Base-by-base conservation (phyloP, 2,113 vertebrate species). In the Pachyramphus minor region DNA sequence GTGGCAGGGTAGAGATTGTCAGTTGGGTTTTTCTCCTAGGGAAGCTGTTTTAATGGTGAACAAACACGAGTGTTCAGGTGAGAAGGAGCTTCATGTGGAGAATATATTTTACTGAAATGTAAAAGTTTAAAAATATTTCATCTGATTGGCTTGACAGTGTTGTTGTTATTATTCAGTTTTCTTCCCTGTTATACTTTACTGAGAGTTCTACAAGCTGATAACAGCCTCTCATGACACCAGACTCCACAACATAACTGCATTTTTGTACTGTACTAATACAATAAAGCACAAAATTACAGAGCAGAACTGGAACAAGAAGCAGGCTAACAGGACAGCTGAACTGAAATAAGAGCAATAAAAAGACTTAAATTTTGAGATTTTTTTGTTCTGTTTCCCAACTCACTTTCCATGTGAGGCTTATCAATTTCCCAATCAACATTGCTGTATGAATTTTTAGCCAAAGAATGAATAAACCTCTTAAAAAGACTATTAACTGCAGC, bases 401-500 rank as follows among this genome's bases (percentile, higher is more conserved):
- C 44, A 35, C 20, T 81, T 82, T 80, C 55, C 37, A 45, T 60
- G 33, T 11, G 13, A 92, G 28, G 5, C 24, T 88, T 71, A 69
- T 88, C 76, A 55, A 83, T 87, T 91, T 93, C 63, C 44, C 59
- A 90, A 63, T 86, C 79, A 93, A 39, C 52, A 67, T 83, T 66
- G 88, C 56, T 3, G 0, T 55, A 62, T 35, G 44, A 94, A 96
- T 84, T 96, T 87, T 85, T 50, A 84, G 84, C 78, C 74, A 82
- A 91, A 75, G 87, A 71, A 74, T 75, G 60, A 72, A 90, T 12
- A 74, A 50, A 49, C 50, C 82, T 83, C 58, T 77, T 83, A 72
- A 78, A 85, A 64, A 88, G 68, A 64, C 83, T 39, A 90, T 95
- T 94, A 95, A 78, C 90, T 52, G 44, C 80, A 84, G 89, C 72